Evolutionary conservation across 2,797 vertebrate species (phyloP).

Genomic region (Anas capensis): DNA sequence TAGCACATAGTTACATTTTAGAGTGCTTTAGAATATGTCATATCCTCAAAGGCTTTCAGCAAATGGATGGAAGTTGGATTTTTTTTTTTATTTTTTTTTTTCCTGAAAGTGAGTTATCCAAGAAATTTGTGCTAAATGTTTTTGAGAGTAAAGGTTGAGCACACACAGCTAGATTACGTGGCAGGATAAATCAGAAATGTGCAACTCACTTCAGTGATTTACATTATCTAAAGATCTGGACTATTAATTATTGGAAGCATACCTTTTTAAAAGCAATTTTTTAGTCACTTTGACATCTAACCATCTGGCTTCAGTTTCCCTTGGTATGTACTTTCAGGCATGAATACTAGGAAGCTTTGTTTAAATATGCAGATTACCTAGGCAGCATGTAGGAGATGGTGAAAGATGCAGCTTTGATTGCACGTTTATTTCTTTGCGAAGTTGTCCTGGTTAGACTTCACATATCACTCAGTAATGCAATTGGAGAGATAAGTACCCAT

Average conservation of each 20-base stretch:
- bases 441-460: neutral
- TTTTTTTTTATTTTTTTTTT: neutral
- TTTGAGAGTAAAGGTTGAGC: neutral
- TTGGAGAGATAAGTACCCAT: neutral
- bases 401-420: neutral
- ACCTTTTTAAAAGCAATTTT: slow-evolving; percentile 61
- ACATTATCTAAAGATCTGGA: neutral
- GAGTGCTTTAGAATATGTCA: neutral
- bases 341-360: neutral
- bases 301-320: slow-evolving; percentile 56
- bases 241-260: slow-evolving; percentile 44
- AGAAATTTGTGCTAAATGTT: slow-evolving; percentile 7
- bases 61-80: neutral
- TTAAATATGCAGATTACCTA: slow-evolving; percentile 45
- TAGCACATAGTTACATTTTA: neutral
- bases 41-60: neutral
- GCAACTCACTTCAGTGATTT: neutral
- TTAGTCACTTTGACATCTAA: slow-evolving; percentile 56
- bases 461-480: neutral
- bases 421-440: neutral
- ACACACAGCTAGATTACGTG: neutral
- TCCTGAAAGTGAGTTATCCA: neutral
- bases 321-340: neutral
- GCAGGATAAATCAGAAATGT: slow-evolving; percentile 17
- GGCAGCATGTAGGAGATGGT: neutral